Evolutionary conservation across 2,113 vertebrate species (phyloP).

Genomic region (Clarias magur): DNA sequence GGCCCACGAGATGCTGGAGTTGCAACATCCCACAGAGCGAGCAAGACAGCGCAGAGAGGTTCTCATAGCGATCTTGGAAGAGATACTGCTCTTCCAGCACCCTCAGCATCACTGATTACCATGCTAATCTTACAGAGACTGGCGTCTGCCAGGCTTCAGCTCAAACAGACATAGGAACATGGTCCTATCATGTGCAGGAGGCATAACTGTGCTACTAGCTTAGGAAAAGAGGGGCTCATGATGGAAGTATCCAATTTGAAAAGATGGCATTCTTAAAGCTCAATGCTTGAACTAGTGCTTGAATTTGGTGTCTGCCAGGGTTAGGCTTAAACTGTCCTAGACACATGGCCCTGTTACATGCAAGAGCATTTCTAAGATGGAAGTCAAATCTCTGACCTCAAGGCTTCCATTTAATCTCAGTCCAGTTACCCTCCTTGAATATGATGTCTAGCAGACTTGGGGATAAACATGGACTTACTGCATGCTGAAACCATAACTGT

Average conservation of each 20-base stretch:
- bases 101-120: slow-evolving; percentile 62
- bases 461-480: slow-evolving; percentile 13
- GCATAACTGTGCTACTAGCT: slow-evolving; percentile 23
- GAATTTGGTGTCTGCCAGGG: slow-evolving; percentile 42
- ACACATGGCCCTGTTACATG: slow-evolving; percentile 11
- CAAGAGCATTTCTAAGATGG: neutral
- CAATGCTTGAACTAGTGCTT: neutral
- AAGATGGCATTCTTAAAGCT: neutral
- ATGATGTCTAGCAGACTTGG: slow-evolving; percentile 46
- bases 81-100: slow-evolving; percentile 64
- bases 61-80: slow-evolving; percentile 69
- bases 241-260: slow-evolving; percentile 22
- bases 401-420: neutral
- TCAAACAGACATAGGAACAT: slow-evolving; percentile 38
- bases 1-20: slow-evolving; percentile 73
- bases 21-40: slow-evolving; percentile 77
- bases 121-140: slow-evolving; percentile 70
- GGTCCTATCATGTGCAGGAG: slow-evolving; percentile 23
- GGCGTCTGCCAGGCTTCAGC: slow-evolving; percentile 51
- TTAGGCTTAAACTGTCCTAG: slow-evolving; percentile 19
- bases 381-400: neutral
- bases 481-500: neutral
- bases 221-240: slow-evolving; percentile 8
- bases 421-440: neutral
- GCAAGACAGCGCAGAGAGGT: slow-evolving; percentile 71